Evolutionary conservation across 2,888 invertebrate genomes (phyloP).

Genomic region (Acrobasis suavella): DNA sequence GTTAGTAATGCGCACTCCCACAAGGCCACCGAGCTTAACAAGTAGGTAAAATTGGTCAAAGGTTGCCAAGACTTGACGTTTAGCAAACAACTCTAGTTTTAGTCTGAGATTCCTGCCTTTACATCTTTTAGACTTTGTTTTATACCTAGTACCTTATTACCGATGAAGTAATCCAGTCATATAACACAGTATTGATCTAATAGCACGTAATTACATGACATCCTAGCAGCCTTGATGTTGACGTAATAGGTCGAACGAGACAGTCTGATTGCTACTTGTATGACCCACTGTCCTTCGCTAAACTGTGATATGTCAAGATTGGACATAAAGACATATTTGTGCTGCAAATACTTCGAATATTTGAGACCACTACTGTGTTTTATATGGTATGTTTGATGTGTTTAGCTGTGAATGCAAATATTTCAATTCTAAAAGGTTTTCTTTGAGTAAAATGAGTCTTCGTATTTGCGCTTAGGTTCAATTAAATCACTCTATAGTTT

Average conservation of each 20-base stretch:
- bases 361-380: neutral
- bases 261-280: slow-evolving; percentile 1
- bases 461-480: too few relatives aligned
- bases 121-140: neutral
- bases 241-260: neutral
- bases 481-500: too few relatives aligned
- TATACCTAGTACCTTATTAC: neutral
- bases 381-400: neutral
- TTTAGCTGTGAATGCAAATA: too few relatives aligned
- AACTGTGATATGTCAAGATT: neutral
- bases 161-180: slow-evolving; percentile 2
- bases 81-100: too few relatives aligned
- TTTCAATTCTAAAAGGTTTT: too few relatives aligned
- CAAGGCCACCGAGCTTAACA: too few relatives aligned
- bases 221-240: neutral
- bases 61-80: too few relatives aligned
- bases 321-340: neutral
- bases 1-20: too few relatives aligned
- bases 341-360: neutral
- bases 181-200: neutral
- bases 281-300: slow-evolving; percentile 7
- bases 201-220: neutral
- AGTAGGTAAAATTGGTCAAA: too few relatives aligned
- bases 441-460: too few relatives aligned
- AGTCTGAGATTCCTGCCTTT: too few relatives aligned